Evolutionary conservation across 1,140 invertebrate species (phyloP), one percentile per base, ranked within the genome.

Genomic region (Eufriesea mexicana): DNA sequence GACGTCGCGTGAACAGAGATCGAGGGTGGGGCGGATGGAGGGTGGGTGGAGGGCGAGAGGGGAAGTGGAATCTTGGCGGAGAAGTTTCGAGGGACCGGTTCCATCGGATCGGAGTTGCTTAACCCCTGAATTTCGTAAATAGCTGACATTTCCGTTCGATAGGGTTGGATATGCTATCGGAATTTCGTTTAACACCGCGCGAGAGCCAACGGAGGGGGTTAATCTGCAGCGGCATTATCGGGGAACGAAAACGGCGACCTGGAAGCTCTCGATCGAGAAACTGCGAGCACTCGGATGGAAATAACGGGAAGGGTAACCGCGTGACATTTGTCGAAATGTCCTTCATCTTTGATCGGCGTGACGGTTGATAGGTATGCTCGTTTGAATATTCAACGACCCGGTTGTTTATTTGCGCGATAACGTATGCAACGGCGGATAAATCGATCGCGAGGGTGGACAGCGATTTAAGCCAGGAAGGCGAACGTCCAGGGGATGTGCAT

Each of bases 311-410:
- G 20, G 8, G 23, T 23, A 16, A 8, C 9, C 20, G 20, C 16
- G 7, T 14, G 20, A n/a, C 9, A 66, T 66, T 12, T 12, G 5
- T 47, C 16, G 45, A 45, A 62, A 47, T 5, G 42, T 23, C 23
- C 18, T 18, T n/a, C 7, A 42, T 18, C 23, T 42, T 51, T 2
- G 62, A 67, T 28, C 35, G 75, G 45, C 12, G 16, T n/a, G 55
- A 25, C 23, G 75, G 35, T 25, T 25, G 64, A 77, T 16, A 35
- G 16, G 35, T n/a, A 67, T 49, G 8, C n/a, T 57, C 5, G n/a
- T 9, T 78, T 10, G 64, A 78, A 57, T 78, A 68, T 78, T 78
- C 76, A 68, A 68, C 76, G 64, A 35, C 55, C 47, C 25, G 18
- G n/a, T 47, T 68, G 76, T 68, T 68, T 68, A 68, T 78, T 47